Evolutionary conservation across 2,888 invertebrate genomes (phyloP), one percentile per base, ranked within the genome.

Genomic region (Campaea margaritaria): DNA sequence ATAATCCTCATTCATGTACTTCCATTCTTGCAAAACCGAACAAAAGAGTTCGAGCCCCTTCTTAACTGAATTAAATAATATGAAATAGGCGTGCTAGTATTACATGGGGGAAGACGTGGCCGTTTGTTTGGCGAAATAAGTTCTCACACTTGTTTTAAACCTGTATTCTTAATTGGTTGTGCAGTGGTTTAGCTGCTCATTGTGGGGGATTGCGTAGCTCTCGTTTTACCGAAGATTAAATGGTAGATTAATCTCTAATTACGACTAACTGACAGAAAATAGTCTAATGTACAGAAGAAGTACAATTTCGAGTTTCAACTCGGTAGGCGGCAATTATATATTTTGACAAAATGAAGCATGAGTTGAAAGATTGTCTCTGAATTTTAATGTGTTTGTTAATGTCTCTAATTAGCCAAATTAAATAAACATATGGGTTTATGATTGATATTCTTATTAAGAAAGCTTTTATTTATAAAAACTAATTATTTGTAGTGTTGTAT

Each of bases 61-160:
- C 60, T 68, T 73, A 73, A 74, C 64, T 70, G 70, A 79, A 81
- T 82, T 79, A 76, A 73, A 72, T 74, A 7, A 59, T 70, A 74
- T 76, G 85, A 78, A 85, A 85, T 79, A 76, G 76, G 80, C 83
- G 83, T 83, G 83, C 85, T 85, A 83, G 72, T 76, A 76, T 75
- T 75, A 72, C 66, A 72, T 70, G 69, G 54, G 61, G 65, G 67
- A 61, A 55, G 59, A 62, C 62, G 67, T 70, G 49, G 55, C 50
- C 43, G 59, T 55, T 65, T 70, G 67, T 70, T 58, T 55, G 66
- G 54, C 58, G 62, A 58, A 69, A 70, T 71, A 70, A 69, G 72
- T 75, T 78, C 78, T 73, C 79, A 79, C 78, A 80, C 76, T 79
- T 76, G 75, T 75, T 74, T 67, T 62, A 69, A 69, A 67, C 67